Base-by-base conservation (phyloP, 2,888 invertebrate genomes). In the Calameuta idolon region DNA sequence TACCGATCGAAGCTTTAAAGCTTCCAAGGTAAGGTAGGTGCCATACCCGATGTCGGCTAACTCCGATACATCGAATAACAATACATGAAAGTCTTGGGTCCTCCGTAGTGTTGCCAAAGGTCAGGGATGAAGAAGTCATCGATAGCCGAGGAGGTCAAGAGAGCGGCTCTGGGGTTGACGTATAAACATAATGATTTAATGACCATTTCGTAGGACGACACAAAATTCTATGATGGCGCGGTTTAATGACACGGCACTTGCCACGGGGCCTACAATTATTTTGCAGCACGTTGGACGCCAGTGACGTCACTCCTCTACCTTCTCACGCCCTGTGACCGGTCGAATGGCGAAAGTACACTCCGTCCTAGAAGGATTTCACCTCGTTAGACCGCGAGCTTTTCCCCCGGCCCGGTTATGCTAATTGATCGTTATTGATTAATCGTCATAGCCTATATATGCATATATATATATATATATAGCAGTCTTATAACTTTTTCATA, bases 101-200 rank as follows among this genome's bases (percentile, higher is more conserved):
- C 2, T 23, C 23, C 23, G 23, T 23, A 5, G 55, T 23, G 55
- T 23, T 55, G 9, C 55, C 3, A 55, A 55, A 23, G 55, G 55
- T 55, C 55, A 55, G 55, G 55, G 23, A 23, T 15, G 55, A 55
- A 55, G 55, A 55, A 23, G 55, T 55, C 55, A 55, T 55, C 55
- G 0, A 55, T 55, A 55, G 55, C 23, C 23, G 75, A 69, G 34
- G 85, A 84, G 88, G 89, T 89, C 89, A 89, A 88, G 86, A 89
- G 89, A 85, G 83, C 86, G 75, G 83, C 83, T 84, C 84, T 83
- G 75, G 88, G 86, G 88, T 90, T 90, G 89, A 89, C 88, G 90
- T 87, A 88, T 90, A 90, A 90, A 90, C 86, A 90, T 89, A 89
- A 90, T 90, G 90, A 90, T 90, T 90, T 90, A 90, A 89, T 90